Evolutionary conservation across 2,797 vertebrate species (phyloP).

Genomic region (Sphaeramia orbicularis): DNA sequence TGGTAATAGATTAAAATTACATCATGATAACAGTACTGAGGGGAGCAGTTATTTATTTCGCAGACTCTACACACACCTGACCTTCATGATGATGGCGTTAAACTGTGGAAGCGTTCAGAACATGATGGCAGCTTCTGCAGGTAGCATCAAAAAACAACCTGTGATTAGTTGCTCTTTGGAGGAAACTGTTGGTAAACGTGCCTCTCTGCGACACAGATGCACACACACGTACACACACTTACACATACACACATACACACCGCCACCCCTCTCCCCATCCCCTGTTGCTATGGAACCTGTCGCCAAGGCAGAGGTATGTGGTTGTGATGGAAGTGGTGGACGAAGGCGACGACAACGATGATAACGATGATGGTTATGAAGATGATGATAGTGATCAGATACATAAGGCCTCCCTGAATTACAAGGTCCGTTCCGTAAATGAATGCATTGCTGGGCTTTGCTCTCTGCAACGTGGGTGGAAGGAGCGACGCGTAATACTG

Average conservation of each 20-base stretch:
- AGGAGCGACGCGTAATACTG: slow-evolving; percentile 82
- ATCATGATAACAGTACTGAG: slow-evolving; percentile 27
- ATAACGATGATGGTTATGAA: slow-evolving; percentile 29
- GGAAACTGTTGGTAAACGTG: slow-evolving; percentile 66
- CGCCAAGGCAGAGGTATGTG: slow-evolving; percentile 80
- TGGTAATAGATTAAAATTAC: slow-evolving; percentile 28
- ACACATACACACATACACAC: slow-evolving; percentile 32
- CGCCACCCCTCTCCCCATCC: slow-evolving; percentile 68
- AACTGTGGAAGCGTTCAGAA: background rate
- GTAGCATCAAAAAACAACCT: slow-evolving; percentile 29
- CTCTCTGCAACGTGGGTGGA: slow-evolving; percentile 84
- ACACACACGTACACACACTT: slow-evolving; percentile 22
- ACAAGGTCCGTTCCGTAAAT: slow-evolving; percentile 24
- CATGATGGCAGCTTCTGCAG: slow-evolving; percentile 40
- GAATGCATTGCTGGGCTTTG: slow-evolving; percentile 54
- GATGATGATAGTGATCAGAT: slow-evolving; percentile 40
- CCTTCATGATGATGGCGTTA: slow-evolving; percentile 8
- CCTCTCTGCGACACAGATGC: slow-evolving; percentile 70
- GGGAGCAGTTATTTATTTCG: slow-evolving; percentile 6
- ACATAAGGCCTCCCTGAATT: slow-evolving; percentile 31
- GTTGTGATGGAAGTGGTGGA: slow-evolving; percentile 64
- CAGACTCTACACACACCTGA: slow-evolving; percentile 13
- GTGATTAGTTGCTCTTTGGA: slow-evolving; percentile 42
- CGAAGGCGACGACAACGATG: slow-evolving; percentile 27
- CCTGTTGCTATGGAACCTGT: slow-evolving; percentile 86